phyloP scores from a whole-genome alignment of 2,797 vertebrate species.

The Todus mexicanus region DNA sequence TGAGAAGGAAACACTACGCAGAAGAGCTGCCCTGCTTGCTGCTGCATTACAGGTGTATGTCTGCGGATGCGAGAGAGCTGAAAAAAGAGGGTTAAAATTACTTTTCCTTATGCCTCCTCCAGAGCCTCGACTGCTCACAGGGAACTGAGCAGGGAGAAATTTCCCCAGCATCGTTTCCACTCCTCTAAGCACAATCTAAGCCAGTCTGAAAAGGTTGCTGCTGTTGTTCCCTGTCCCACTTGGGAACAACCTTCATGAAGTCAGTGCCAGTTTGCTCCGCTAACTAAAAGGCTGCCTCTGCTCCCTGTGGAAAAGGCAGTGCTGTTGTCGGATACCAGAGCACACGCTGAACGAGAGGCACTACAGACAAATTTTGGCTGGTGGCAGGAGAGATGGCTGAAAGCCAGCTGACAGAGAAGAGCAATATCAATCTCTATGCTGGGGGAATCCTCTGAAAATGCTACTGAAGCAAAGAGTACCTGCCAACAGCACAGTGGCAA shows the following conservation, averaged over 20 bases:
- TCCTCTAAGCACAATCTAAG: not conserved
- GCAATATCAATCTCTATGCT: not conserved
- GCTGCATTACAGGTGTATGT: not conserved
- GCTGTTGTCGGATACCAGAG: not conserved
- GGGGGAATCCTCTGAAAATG: slow-evolving; percentile 25
- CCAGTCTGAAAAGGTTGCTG: not conserved
- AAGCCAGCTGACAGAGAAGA: slow-evolving; percentile 44
- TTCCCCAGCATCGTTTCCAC: not conserved
- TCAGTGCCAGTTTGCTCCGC: not conserved
- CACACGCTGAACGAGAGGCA: not conserved
- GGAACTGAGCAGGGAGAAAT: not conserved
- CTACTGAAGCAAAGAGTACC: not conserved
- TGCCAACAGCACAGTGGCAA: not conserved
- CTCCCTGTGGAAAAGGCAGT: not conserved
- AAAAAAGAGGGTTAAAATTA: not conserved
- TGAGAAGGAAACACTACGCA: not conserved
- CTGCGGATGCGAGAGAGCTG: not conserved
- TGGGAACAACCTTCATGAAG: not conserved
- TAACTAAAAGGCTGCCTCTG: not conserved
- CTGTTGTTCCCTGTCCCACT: not conserved
- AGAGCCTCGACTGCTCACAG: not conserved
- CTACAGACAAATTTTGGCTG: slow-evolving; percentile 40
- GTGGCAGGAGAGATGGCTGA: slow-evolving; percentile 41
- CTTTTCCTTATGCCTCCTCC: not conserved
- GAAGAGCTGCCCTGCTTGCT: not conserved